Percentiles rank a stretch among this genome's conserved stretches.
Evolutionary conservation across 2,888 invertebrate species (phyloP).

Genomic region (Saturnia japonica): DNA sequence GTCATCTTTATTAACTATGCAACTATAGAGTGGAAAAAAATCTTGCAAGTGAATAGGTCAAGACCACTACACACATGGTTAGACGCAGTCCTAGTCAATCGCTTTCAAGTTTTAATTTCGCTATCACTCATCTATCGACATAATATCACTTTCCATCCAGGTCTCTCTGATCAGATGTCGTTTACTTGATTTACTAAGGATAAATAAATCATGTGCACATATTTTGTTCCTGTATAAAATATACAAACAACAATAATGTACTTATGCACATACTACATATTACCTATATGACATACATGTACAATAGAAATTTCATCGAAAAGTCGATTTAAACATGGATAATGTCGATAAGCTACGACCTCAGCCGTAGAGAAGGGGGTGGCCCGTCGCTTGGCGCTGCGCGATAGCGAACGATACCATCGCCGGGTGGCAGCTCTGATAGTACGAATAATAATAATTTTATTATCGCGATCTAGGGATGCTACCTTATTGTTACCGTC

Average conservation of each 20-base stretch:
- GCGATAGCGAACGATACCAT: constrained; percentile 76
- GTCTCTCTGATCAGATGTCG: too few relatives aligned
- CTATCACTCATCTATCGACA: too few relatives aligned
- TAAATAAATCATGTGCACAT: too few relatives aligned
- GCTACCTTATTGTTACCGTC: constrained; percentile 37
- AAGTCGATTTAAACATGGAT: constrained; percentile 14
- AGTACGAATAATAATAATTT: constrained; percentile 80
- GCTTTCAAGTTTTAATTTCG: too few relatives aligned
- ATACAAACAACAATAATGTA: not conserved
- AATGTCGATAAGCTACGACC: constrained; percentile 46
- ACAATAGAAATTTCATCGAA: constrained; percentile 34
- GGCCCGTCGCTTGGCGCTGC: constrained; percentile 77
- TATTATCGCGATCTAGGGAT: constrained; percentile 75
- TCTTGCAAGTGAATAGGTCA: too few relatives aligned
- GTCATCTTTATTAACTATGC: too few relatives aligned
- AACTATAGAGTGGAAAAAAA: too few relatives aligned
- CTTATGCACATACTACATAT: not conserved
- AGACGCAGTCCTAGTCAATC: too few relatives aligned
- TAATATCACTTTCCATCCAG: too few relatives aligned
- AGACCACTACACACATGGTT: too few relatives aligned
- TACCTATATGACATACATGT: not conserved
- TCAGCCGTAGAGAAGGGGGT: constrained; percentile 67
- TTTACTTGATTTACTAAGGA: too few relatives aligned
- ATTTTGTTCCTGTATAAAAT: too few relatives aligned
- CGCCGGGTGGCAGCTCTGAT: constrained; percentile 77